phyloP scores from a whole-genome alignment of 2,797 vertebrate species.

The Moxostoma hubbsi region DNA sequence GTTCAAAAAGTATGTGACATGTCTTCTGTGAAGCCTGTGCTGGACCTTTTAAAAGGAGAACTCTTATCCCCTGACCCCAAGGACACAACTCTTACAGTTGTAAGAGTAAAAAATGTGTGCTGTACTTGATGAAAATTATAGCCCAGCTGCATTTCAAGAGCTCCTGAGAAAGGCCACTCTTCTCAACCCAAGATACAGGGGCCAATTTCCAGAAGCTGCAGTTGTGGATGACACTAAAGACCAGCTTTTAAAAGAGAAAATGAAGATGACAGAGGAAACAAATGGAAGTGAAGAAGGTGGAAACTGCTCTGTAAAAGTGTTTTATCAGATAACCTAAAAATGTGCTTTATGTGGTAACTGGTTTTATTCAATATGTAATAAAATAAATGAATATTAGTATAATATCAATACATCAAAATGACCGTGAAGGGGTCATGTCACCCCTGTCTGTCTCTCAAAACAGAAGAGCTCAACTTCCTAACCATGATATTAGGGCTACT shows the following conservation, averaged over 20 bases:
- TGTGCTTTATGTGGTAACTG: no score
- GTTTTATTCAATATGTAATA: no score
- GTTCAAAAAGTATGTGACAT: background rate
- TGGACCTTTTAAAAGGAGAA: background rate
- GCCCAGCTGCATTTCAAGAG: slow-evolving; percentile 22
- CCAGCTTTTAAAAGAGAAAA: slow-evolving; percentile 33
- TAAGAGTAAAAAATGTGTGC: slow-evolving; percentile 1
- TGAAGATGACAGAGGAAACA: slow-evolving; percentile 7
- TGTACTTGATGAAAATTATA: slow-evolving; percentile 38
- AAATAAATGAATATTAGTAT: no score
- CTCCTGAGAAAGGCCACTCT: slow-evolving; percentile 42
- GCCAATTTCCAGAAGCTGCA: slow-evolving; percentile 4
- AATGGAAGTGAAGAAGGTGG: background rate
- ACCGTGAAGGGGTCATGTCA: no score
- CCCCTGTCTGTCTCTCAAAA: no score
- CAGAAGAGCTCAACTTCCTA: no score
- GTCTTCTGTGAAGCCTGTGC: background rate
- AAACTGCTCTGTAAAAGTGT: background rate
- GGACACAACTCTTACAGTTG: background rate
- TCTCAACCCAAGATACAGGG: slow-evolving; percentile 24
- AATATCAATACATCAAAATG: no score
- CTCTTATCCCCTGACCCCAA: background rate
- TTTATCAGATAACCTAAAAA: no score
- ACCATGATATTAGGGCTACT: no score
- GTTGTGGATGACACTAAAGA: slow-evolving; percentile 30